Base-by-base conservation (phyloP, 2,888 invertebrate genomes). In the Chymomyza caudatula region DNA sequence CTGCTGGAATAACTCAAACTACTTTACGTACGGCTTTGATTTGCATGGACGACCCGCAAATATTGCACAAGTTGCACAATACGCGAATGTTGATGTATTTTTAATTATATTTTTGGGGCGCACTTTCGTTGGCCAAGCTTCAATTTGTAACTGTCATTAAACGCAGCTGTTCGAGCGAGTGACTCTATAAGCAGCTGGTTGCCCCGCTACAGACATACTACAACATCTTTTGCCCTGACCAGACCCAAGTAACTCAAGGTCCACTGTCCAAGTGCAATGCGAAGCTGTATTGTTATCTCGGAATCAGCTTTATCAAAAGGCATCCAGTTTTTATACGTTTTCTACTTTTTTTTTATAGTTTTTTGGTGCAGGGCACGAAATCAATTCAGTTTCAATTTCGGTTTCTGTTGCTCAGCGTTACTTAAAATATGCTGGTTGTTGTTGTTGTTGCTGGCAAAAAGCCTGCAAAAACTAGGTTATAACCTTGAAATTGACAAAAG, bases 401-500 rank as follows among this genome's bases (percentile, higher is more conserved):
- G 63, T 64, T 67, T 68, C 64, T 8, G 11, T 82, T 83, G 82
- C 79, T 71, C 77, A 85, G 70, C 68, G 74, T 78, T 79, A 43
- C 56, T 51, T 51, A 43, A 56, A 81, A 74, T 68, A 69, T 67
- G 72, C 83, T 25, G 25, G 85, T 76, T 86, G 78, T 78, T 61
- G 65, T 61, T 37, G 37, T 20, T 22, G 13, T 15, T 25, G 49
- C 51, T 11, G 22, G 22, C 52, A 57, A 44, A 65, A 73, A 66
- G 70, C 74, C 72, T 73, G 72, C 73, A 79, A 77, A 86, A 87
- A 79, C 77, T 83, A 66, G 82, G 82, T 87, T 83, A 85, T 80
- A 83, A 85, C 82, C 82, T 83, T 83, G 82, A 83, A 87, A 83
- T 62, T 37, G 54, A 79, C 82, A 80, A 84, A 78, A 72, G 82